phyloP scores from a whole-genome alignment of 2,888 invertebrate genomes.

The Onthophagus sagittarius region DNA sequence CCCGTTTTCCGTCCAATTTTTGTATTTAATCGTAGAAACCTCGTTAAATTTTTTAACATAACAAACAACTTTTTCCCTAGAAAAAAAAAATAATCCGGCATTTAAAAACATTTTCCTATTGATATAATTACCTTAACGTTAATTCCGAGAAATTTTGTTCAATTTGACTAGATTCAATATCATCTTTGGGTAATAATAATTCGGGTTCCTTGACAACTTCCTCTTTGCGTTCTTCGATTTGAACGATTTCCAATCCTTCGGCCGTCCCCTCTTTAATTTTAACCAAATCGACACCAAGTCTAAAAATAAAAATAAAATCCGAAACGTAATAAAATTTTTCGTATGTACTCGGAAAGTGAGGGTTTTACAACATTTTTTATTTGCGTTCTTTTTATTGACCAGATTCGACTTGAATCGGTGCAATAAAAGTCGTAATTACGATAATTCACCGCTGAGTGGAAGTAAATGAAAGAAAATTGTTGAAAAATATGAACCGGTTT shows the following conservation, averaged over 20 bases:
- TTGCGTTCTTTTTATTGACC: background rate
- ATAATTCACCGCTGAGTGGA: background rate
- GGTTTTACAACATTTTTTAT: background rate
- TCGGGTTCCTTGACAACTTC: background rate
- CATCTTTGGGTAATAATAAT: background rate
- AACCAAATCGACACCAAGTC: constrained; percentile 44
- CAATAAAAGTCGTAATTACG: background rate
- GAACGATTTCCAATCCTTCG: constrained; percentile 19
- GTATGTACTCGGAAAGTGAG: background rate
- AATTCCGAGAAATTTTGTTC: constrained; percentile 15
- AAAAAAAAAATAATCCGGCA: constrained; percentile 22
- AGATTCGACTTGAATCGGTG: background rate
- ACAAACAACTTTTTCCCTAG: constrained; percentile 32
- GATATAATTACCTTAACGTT: constrained; percentile 23
- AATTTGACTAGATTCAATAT: background rate
- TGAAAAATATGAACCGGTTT: background rate
- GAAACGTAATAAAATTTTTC: background rate
- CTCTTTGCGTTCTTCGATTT: constrained; percentile 4
- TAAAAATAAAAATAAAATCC: constrained; percentile 29
- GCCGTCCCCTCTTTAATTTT: constrained; percentile 44
- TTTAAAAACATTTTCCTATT: background rate
- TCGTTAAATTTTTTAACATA: constrained; percentile 28
- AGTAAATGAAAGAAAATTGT: background rate
- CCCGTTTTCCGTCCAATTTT: constrained; percentile 36
- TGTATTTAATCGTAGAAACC: constrained; percentile 31